Percentiles rank a stretch among this genome's conserved stretches.
Evolutionary conservation across 1,140 invertebrate genomes (phyloP).

Genomic region (Agrypnia vestita): DNA sequence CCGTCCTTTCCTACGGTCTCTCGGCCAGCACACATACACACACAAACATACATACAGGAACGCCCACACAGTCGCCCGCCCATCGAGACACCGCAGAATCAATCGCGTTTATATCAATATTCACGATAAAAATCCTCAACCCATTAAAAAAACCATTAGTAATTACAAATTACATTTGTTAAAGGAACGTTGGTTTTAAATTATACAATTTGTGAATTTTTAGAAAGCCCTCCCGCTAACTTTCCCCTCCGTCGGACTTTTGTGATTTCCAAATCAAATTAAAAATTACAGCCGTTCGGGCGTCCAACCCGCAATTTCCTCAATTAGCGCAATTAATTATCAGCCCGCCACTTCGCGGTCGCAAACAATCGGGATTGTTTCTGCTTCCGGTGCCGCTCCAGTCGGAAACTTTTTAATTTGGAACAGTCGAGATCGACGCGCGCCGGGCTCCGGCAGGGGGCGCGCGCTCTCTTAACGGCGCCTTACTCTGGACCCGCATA

Average conservation of each 20-base stretch:
- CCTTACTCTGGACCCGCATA: no score
- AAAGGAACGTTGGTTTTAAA: not conserved
- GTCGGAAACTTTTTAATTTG: constrained; percentile 15
- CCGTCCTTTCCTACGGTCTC: no score
- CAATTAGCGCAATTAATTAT: constrained; percentile 44
- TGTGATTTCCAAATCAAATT: constrained; percentile 21
- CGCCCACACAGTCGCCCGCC: no score
- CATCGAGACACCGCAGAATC: no score
- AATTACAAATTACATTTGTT: not conserved
- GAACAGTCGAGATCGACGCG: constrained; percentile 2
- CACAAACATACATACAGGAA: no score
- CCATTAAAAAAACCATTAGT: not conserved
- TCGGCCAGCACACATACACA: no score
- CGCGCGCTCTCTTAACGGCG: not conserved
- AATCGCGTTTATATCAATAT: no score
- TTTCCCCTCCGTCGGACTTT: not conserved
- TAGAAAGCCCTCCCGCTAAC: no score
- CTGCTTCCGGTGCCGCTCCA: not conserved
- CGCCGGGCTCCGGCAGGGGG: not conserved
- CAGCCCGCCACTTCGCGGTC: constrained; percentile 6
- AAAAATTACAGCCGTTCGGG: constrained; percentile 23
- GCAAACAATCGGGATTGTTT: constrained; percentile 27
- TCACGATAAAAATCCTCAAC: not conserved
- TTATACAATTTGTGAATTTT: not conserved
- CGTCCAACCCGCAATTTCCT: constrained; percentile 15